These are phyloP conservation scores for Rafetus swinhoei DNA, from an alignment of 2,113 vertebrate genomes.

Conservation along the genomic window DNA sequence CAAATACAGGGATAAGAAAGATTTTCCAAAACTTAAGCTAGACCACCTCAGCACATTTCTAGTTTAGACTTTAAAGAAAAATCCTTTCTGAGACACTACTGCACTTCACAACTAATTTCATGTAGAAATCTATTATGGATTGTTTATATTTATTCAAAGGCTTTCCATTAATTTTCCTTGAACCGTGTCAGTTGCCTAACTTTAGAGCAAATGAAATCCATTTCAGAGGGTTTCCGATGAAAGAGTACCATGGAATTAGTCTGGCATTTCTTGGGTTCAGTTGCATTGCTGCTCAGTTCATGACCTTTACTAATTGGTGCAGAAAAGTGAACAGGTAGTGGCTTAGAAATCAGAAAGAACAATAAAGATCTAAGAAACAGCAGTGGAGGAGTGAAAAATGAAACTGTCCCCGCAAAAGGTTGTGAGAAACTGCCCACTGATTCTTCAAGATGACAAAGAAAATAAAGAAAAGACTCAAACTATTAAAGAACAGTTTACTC, in stretches of 20 bases:
- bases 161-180: background rate
- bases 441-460: conserved; percentile 16
- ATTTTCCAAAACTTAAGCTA: background rate
- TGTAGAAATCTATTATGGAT: background rate
- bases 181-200: rapidly evolving
- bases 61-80: background rate
- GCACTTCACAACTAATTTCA: background rate
- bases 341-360: background rate
- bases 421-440: conserved; percentile 19
- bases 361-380: background rate
- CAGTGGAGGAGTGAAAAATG: background rate
- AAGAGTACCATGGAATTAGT: background rate
- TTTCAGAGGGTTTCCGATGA: background rate
- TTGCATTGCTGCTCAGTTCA: background rate
- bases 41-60: background rate
- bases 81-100: rapidly evolving
- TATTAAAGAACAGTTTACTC: conserved; percentile 57
- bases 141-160: background rate
- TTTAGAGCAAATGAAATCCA: background rate
- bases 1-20: rapidly evolving
- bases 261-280: background rate
- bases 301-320: background rate
- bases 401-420: background rate
- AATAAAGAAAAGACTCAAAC: conserved; percentile 27
- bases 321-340: background rate